Base-by-base conservation (phyloP, 2,797 vertebrate species). In the Catamblyrhynchus diadema region DNA sequence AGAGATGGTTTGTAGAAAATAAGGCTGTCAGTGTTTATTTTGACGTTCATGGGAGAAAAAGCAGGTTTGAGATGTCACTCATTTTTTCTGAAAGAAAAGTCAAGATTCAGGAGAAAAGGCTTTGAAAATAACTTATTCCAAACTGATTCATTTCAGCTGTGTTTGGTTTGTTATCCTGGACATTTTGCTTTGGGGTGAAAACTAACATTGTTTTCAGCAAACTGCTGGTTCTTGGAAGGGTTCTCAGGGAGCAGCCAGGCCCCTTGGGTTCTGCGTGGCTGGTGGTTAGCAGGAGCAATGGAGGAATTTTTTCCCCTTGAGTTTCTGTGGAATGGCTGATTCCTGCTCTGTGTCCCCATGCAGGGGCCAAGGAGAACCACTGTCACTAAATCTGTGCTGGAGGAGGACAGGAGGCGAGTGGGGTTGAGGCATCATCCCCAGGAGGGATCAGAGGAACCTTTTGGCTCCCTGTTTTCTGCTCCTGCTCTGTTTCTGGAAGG, bases 1-100 rank as follows among this genome's bases (percentile, higher is more conserved):
- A 77, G 62, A 47, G 25, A 44, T 33, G 16, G 48, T 48, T 89
- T 69, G 71, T 54, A 67, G 53, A 82, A 94, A 93, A 78, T 66
- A 71, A 65, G 53, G 9, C 61, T 92, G 61, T 65, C 85, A 81
- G 54, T 51, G 50, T 86, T 94, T 89, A 83, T 90, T 96, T 75
- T 88, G 72, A 74, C 0, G 1, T 88, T 79, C 62, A 48, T 0
- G 0, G 33, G 32, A 69, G 48, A 64, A 77, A 94, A 93, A 89
- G 3, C 32, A 50, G 32, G 39, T 93, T 93, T 83, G 28, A 69
- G 72, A 69, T 71, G 66, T 86, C 83, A 79, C 69, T 91, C 44
- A 33, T 59, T 94, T 85, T 83, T 65, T 61, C 45, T 50, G 42
- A 57, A 84, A 72, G 51, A 57, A 80, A 91, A 94, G 35, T 42